Conservation (phyloP, 2,888 invertebrate genomes). For the Drosophila pseudotalamancana region DNA sequence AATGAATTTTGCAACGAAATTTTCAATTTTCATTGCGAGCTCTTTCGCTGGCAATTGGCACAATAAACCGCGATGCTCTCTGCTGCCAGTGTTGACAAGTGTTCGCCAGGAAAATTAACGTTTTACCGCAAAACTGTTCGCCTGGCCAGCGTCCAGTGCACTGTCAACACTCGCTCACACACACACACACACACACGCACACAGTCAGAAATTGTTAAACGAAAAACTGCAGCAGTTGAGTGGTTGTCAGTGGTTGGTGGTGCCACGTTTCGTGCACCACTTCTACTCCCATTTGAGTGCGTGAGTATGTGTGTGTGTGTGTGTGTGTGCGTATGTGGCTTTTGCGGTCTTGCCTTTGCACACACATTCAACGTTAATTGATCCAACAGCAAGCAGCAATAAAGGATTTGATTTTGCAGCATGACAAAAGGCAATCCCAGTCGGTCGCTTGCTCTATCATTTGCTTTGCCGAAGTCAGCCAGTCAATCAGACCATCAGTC, state of each 20-base stretch:
- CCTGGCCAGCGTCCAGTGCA: conserved; percentile 56
- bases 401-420: conserved; percentile 77
- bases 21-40: conserved; percentile 40
- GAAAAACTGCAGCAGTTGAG: conserved; percentile 76
- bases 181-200: conserved; percentile 7
- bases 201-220: conserved; percentile 63
- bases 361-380: conserved; percentile 78
- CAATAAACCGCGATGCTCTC: conserved; percentile 49
- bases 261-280: conserved; percentile 37
- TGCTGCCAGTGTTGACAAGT: conserved; percentile 74
- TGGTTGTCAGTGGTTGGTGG: conserved; percentile 69
- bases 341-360: conserved; percentile 76
- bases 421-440: conserved; percentile 71
- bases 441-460: conserved; percentile 48
- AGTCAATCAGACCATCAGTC: conserved; percentile 17
- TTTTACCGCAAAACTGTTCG: conserved; percentile 74
- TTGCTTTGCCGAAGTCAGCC: conserved; percentile 50
- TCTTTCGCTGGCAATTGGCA: conserved; percentile 43
- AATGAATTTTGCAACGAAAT: conserved; percentile 44
- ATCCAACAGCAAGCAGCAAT: conserved; percentile 78
- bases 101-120: conserved; percentile 73
- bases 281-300: conserved; percentile 11
- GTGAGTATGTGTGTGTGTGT: conserved; percentile 2
- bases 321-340: conserved; percentile 57
- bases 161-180: conserved; percentile 65